phyloP scores from a whole-genome alignment of 2,797 vertebrate species.

The Periophthalmus magnuspinnatus region DNA sequence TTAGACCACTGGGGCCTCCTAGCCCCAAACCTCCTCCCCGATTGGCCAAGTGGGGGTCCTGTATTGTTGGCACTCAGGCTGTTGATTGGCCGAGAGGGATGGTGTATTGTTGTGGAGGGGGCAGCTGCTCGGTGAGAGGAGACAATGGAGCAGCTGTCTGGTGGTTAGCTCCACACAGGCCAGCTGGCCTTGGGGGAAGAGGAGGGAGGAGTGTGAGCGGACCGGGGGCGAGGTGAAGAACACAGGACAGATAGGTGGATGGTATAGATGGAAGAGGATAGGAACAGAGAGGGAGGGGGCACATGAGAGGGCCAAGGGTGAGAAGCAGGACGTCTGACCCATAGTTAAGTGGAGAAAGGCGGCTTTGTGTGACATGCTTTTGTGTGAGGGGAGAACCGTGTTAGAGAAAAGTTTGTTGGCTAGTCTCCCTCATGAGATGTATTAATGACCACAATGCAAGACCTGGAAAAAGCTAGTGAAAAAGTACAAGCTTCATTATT shows the following conservation, averaged over 20 bases:
- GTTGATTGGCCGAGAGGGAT: conserved; percentile 83
- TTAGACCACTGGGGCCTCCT: conserved; percentile 89
- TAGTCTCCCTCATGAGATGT: conserved; percentile 63
- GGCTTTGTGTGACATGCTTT: conserved; percentile 89
- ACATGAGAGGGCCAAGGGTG: conserved; percentile 64
- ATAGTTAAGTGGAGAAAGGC: conserved; percentile 91
- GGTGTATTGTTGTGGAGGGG: conserved; percentile 94
- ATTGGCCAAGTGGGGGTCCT: conserved; percentile 85
- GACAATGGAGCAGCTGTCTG: conserved; percentile 99
- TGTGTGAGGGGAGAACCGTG: conserved; percentile 87
- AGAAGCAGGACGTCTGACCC: conserved; percentile 98
- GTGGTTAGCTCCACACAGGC: conserved; percentile 95
- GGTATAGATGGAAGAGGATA: conserved; percentile 47
- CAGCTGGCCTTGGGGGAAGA: conserved; percentile 91
- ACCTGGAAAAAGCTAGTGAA: conserved; percentile 3
- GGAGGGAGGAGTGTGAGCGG: conserved; percentile 62
- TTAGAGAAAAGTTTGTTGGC: conserved; percentile 83
- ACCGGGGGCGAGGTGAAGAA: conserved; percentile 83
- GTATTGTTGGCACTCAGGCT: conserved; percentile 89
- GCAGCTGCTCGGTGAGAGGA: conserved; percentile 98
- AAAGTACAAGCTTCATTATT: background rate
- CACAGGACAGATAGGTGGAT: conserved; percentile 64
- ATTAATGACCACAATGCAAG: conserved; percentile 4
- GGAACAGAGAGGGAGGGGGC: conserved; percentile 85
- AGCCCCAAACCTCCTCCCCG: conserved; percentile 78